These are phyloP conservation scores for Congeria kusceri DNA, from an alignment of 2,888 invertebrate genomes.

Conservation along the genomic window DNA sequence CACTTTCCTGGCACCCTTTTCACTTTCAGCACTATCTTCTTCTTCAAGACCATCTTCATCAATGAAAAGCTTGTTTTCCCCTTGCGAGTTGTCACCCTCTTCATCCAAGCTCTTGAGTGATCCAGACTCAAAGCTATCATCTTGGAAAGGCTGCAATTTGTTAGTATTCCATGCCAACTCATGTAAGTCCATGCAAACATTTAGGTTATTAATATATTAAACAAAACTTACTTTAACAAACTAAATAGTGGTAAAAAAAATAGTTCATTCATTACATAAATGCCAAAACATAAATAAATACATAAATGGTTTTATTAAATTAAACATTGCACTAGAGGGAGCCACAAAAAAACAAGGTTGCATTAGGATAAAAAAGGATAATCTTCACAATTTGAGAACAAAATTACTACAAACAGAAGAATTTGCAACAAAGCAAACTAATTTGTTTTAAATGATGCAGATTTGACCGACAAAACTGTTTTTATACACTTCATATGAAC, in stretches of 20 bases:
- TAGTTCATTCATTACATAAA: too few relatives aligned
- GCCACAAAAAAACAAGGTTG: too few relatives aligned
- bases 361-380: too few relatives aligned
- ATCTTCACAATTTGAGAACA: too few relatives aligned
- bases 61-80: conserved; percentile 43
- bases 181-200: neutral
- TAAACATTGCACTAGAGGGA: too few relatives aligned
- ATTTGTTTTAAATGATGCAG: neutral
- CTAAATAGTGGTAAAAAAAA: too few relatives aligned
- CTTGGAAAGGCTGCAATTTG: conserved; percentile 16
- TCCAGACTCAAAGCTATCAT: conserved; percentile 35
- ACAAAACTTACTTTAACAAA: too few relatives aligned
- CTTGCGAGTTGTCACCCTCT: neutral
- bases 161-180: conserved; percentile 25
- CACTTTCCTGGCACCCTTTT: conserved; percentile 13
- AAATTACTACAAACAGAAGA: neutral
- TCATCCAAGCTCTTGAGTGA: conserved; percentile 31
- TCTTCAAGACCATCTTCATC: conserved; percentile 38
- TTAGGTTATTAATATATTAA: too few relatives aligned
- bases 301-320: too few relatives aligned
- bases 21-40: conserved; percentile 6
- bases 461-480: neutral
- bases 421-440: neutral
- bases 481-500: neutral
- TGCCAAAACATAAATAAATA: too few relatives aligned